Conservation (phyloP, 2,888 invertebrate species). For the Morpho achilles region DNA sequence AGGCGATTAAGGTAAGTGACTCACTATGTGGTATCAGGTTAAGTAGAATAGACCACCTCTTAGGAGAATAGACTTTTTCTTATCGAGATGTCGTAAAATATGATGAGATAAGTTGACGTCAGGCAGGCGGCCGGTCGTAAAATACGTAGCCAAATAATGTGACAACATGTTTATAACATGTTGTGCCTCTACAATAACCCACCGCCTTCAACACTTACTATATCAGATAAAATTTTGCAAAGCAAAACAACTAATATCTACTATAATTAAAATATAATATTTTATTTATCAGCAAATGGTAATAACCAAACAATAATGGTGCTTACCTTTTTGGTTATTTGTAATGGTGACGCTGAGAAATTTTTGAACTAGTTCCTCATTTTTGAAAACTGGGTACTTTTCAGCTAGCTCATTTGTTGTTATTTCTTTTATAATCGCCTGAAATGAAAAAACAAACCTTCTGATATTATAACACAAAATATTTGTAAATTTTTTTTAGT, state of each 20-base stretch:
- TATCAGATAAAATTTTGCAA: neutral
- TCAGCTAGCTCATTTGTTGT: slow-evolving; percentile 30
- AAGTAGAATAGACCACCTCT: no score
- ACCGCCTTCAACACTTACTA: neutral
- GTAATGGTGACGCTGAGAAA: slow-evolving; percentile 50
- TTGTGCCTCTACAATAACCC: neutral
- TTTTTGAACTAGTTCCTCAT: slow-evolving; percentile 44
- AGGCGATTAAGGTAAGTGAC: no score
- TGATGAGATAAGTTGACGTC: no score
- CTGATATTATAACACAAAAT: no score
- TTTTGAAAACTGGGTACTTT: slow-evolving; percentile 50
- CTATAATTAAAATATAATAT: neutral
- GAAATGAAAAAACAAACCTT: neutral
- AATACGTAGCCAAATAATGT: no score
- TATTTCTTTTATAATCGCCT: neutral
- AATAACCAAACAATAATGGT: neutral
- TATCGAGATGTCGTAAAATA: no score
- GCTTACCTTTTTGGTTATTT: slow-evolving; percentile 68
- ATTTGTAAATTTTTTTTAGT: no score
- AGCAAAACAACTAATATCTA: neutral
- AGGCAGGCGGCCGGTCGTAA: no score
- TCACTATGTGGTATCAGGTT: no score
- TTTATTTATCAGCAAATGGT: neutral
- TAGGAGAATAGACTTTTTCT: no score
- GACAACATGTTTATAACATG: neutral